Evolutionary conservation across 2,888 invertebrate genomes (phyloP), one percentile per base, ranked within the genome.

Genomic region (Drosophila tripunctata): DNA sequence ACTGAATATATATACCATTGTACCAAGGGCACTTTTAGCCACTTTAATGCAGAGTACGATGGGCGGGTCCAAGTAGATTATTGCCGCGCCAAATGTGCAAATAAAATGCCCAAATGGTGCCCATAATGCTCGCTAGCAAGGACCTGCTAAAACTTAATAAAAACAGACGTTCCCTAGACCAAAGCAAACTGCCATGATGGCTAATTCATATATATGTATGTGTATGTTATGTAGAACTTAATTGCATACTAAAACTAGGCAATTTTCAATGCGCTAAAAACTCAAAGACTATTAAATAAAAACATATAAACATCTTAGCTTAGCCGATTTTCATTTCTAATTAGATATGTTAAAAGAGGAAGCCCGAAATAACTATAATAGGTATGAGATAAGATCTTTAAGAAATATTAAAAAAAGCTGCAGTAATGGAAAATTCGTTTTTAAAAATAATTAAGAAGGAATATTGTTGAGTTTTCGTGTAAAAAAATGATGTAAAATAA

Each of bases 1-100:
- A 67, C 40, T 40, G 51, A 45, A 51, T 61, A 56, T 63, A 51
- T 61, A 56, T 63, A 62, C 65, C 68, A 73, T 58, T 67, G 73
- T 54, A 36, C 54, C 43, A 43, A 66, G 64, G 74, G 74, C 85
- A 78, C 70, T 84, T 75, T 81, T 55, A 67, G 85, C 67, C 66
- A 68, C 75, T 81, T 84, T 75, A 80, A 80, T 80, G 81, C 75
- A 7, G 6, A 44, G 27, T n/a, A n/a, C 10, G 6, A 0, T 27
- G 27, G 10, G 10, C 27, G 10, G 10, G 2, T 27, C 72, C 69
- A 77, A 84, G 78, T 63, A 80, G 84, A 81, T 81, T 80, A 80
- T 82, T 73, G 76, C 70, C 66, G 14, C 48, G 61, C 58, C 69
- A 82, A 82, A 82, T 80, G 80, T 64, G 75, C 67, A 66, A 80